Evolutionary conservation across 2,888 invertebrate genomes (phyloP).

Genomic region (Lepidochitona cinerea): DNA sequence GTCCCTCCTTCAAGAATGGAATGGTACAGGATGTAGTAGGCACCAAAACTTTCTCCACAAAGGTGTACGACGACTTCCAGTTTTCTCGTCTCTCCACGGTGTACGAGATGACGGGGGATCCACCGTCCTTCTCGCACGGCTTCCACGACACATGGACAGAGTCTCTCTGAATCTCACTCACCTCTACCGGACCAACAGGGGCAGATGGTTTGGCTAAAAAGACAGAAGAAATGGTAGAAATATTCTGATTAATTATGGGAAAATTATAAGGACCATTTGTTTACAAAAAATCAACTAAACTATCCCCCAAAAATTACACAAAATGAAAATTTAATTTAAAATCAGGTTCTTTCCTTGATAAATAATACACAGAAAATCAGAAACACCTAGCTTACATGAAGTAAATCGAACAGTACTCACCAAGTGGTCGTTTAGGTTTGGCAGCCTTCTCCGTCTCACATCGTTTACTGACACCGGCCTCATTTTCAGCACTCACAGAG

Average conservation of each 20-base stretch:
- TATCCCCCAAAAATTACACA: too few species aligned
- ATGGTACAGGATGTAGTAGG: slow-evolving; percentile 44
- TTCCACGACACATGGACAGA: slow-evolving; percentile 51
- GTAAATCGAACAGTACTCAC: too few species aligned
- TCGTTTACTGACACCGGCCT: slow-evolving; percentile 56
- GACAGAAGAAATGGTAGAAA: background rate
- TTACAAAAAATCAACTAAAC: too few species aligned
- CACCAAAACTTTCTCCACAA: slow-evolving; percentile 38
- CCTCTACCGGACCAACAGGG: slow-evolving; percentile 54
- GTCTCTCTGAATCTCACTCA: slow-evolving; percentile 49
- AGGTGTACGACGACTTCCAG: slow-evolving; percentile 52
- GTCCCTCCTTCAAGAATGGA: slow-evolving; percentile 80
- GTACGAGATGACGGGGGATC: slow-evolving; percentile 84
- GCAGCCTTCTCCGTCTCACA: slow-evolving; percentile 47
- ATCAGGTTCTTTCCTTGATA: too few species aligned
- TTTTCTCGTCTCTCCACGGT: slow-evolving; percentile 83
- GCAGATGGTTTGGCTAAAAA: slow-evolving; percentile 51
- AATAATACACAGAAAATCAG: too few species aligned
- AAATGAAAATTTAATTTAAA: too few species aligned
- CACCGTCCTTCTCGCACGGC: slow-evolving; percentile 78
- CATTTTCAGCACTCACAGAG: slow-evolving; percentile 69
- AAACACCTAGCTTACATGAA: too few species aligned
- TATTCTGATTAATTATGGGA: too few species aligned
- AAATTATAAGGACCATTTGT: too few species aligned
- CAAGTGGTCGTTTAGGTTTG: slow-evolving; percentile 50